Base-by-base conservation (phyloP, 2,113 vertebrate species). In the Brevimyrus niger region DNA sequence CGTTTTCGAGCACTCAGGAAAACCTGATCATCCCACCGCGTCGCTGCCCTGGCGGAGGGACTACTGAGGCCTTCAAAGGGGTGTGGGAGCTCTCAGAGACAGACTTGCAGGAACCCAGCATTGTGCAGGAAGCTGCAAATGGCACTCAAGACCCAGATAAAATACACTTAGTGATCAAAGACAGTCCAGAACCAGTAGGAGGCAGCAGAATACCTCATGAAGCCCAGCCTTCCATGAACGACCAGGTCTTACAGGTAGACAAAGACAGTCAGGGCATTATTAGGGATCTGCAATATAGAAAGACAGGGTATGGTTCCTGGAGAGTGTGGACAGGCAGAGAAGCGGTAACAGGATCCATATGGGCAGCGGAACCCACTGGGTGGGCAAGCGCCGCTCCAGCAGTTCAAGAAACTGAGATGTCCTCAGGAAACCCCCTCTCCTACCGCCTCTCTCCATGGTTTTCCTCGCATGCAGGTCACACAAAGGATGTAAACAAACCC, bases 1-100 rank as follows among this genome's bases (percentile, higher is more conserved):
- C 93, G 92, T 92, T 91, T 89, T 91, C 92, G 6, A 89, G 93
- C 94, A 90, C 95, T 95, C 95, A 95, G 94, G 94, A 95, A 92
- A 92, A 89, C 86, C 90, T 90, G 1, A 91, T 93, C 87, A 92
- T 95, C 91, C 94, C 94, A 89, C 93, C 90, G 89, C 90, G 87
- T 89, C 87, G 88, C 93, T 27, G 91, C 94, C 4, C 95, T 91
- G 90, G 88, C 10, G 69, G 93, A 55, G 94, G 94, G 35, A 92
- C 95, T 89, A 94, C 92, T 88, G 93, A 94, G 88, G 92, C 95
- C 86, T 94, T 94, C 0, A 93, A 92, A 35, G 93, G 93, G 89
- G 94, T 94, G 90, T 94, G 94, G 1, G 95, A 94, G 44, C 89
- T 92, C 84, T 89, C 92, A 2, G 88, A 91, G 50, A 92, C 92